Percentiles rank a stretch among this genome's conserved stretches.
These are phyloP conservation scores for Exocentrus adspersus DNA, from an alignment of 2,888 invertebrate genomes.

Conservation along the genomic window DNA sequence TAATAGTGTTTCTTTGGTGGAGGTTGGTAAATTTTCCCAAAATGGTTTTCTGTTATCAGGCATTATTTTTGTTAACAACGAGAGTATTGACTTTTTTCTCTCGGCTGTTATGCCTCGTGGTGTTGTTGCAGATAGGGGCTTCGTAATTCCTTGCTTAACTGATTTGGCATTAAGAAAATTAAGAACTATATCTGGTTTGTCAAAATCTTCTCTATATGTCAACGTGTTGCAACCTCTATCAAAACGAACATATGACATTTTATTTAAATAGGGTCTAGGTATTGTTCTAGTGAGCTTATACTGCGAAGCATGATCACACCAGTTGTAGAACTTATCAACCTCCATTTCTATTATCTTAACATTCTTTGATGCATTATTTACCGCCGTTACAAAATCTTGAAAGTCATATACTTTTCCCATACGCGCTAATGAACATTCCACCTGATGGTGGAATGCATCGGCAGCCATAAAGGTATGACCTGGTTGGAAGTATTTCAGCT, in stretches of 20 bases:
- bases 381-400: neutral
- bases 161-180: neutral
- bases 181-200: neutral
- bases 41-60: neutral
- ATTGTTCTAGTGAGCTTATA: neutral
- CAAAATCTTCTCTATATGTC: neutral
- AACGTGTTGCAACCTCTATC: neutral
- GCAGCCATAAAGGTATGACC: conserved; percentile 41
- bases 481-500: conserved; percentile 41
- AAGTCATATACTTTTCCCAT: conserved; percentile 10
- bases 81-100: neutral
- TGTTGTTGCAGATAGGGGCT: neutral
- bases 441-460: neutral
- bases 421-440: neutral
- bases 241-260: neutral
- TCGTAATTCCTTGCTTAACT: neutral
- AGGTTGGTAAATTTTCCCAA: neutral
- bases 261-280: neutral
- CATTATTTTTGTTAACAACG: neutral
- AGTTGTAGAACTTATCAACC: neutral
- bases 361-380: neutral
- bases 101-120: neutral
- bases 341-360: neutral
- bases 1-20: neutral
- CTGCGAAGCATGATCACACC: neutral